These are phyloP conservation scores for Danio kyathit DNA, from an alignment of 2,797 vertebrate species.

Conservation along the genomic window DNA sequence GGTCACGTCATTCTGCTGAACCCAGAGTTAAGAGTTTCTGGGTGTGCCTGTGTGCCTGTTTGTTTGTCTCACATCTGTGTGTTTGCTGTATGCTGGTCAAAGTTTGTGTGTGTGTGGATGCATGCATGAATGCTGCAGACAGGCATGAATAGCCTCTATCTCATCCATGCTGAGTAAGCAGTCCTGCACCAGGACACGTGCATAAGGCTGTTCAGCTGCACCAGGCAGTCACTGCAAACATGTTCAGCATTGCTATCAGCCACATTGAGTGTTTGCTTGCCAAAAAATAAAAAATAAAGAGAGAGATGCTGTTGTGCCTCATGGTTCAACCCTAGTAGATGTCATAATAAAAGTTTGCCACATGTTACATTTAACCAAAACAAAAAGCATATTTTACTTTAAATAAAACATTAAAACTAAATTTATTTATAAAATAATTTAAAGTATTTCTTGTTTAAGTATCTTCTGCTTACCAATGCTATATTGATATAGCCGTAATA, in stretches of 20 bases:
- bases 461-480: no score
- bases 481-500: no score
- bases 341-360: neutral
- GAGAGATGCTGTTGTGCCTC: neutral
- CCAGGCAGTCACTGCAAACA: constrained; percentile 16
- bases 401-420: no score
- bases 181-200: constrained; percentile 27
- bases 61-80: neutral
- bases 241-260: neutral
- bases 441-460: no score
- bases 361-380: neutral
- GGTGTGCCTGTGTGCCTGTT: neutral
- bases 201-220: constrained; percentile 20
- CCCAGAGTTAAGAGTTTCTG: neutral
- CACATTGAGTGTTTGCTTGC: neutral
- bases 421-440: no score
- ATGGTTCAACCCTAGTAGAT: neutral
- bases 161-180: constrained; percentile 49
- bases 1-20: constrained; percentile 28
- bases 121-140: constrained; percentile 35
- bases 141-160: constrained; percentile 20
- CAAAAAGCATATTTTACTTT: no score
- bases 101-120: neutral
- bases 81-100: neutral
- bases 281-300: neutral